A percentile compares a stretch with the other conserved stretches of the same genome.
Evolutionary conservation across 1,140 invertebrate genomes (phyloP).

Genomic region (Macrobrachium rosenbergii): DNA sequence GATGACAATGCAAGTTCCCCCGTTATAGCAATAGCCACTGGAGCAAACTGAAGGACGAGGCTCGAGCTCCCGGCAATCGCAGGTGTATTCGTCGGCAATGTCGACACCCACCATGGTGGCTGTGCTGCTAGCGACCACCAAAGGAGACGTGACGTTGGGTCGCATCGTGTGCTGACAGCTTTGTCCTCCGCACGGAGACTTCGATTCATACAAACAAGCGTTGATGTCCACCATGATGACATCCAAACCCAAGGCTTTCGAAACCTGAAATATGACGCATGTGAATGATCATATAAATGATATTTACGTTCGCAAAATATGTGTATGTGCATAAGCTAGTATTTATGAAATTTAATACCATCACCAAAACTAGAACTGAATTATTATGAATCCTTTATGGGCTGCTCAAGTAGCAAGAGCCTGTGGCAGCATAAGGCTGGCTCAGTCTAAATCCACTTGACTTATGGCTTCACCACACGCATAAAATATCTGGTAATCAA

Average conservation of each 20-base stretch:
- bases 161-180: slow-evolving; percentile 59
- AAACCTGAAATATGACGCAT: slow-evolving; percentile 78
- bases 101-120: slow-evolving; percentile 93
- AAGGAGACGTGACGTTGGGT: slow-evolving; percentile 76
- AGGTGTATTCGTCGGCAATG: slow-evolving; percentile 89
- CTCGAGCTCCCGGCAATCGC: slow-evolving; percentile 90
- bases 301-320: background rate
- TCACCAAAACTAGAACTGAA: background rate
- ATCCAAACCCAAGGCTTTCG: slow-evolving; percentile 91
- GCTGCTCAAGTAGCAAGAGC: no score
- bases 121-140: slow-evolving; percentile 96
- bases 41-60: slow-evolving; percentile 72
- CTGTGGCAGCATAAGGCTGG: no score
- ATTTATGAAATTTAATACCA: background rate
- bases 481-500: no score
- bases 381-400: no score
- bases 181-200: slow-evolving; percentile 68
- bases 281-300: background rate
- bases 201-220: slow-evolving; percentile 94
- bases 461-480: no score
- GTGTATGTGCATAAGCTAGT: background rate
- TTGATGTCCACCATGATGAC: slow-evolving; percentile 98
- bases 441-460: no score
- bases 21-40: slow-evolving; percentile 83
- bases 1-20: slow-evolving; percentile 74